Evolutionary conservation across 1,140 invertebrate species (phyloP).

Genomic region (Andricus grossulariae): DNA sequence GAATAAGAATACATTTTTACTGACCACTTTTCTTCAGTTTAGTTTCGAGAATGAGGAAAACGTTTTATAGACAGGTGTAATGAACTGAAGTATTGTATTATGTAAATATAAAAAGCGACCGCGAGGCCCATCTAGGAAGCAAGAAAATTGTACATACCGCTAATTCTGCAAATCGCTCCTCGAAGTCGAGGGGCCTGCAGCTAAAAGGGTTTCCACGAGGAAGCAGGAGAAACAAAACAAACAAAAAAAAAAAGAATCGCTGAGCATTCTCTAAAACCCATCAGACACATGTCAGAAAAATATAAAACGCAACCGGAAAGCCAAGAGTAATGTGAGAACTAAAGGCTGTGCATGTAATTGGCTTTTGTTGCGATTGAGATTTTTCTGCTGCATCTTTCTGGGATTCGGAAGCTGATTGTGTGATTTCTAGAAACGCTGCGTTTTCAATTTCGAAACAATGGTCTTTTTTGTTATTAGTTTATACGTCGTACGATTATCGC

Average conservation of each 20-base stretch:
- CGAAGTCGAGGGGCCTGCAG: not conserved
- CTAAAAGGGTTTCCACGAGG: conserved; percentile 43
- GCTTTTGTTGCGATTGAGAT: conserved; percentile 32
- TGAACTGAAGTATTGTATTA: conserved; percentile 59
- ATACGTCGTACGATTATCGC: conserved; percentile 69
- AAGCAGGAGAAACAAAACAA: conserved; percentile 30
- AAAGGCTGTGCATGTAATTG: conserved; percentile 34
- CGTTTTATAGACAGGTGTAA: not conserved
- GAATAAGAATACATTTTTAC: conserved; percentile 30
- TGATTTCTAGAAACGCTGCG: conserved; percentile 45
- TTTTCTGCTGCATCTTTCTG: not conserved
- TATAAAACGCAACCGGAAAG: conserved; percentile 35
- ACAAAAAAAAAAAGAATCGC: conserved; percentile 28
- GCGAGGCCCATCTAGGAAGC: conserved; percentile 59
- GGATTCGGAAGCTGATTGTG: conserved; percentile 32
- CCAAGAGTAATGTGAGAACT: conserved; percentile 31
- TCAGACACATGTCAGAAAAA: conserved; percentile 32
- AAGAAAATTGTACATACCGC: conserved; percentile 72
- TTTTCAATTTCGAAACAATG: conserved; percentile 60
- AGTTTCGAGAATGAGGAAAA: conserved; percentile 5
- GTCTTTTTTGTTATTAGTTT: conserved; percentile 70
- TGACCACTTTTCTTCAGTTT: conserved; percentile 36
- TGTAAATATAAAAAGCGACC: conserved; percentile 54
- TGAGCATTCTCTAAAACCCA: conserved; percentile 22
- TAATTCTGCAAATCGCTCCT: conserved; percentile 63